phyloP scores from a whole-genome alignment of 1,140 invertebrate species.

The Drosophila nasuta region DNA sequence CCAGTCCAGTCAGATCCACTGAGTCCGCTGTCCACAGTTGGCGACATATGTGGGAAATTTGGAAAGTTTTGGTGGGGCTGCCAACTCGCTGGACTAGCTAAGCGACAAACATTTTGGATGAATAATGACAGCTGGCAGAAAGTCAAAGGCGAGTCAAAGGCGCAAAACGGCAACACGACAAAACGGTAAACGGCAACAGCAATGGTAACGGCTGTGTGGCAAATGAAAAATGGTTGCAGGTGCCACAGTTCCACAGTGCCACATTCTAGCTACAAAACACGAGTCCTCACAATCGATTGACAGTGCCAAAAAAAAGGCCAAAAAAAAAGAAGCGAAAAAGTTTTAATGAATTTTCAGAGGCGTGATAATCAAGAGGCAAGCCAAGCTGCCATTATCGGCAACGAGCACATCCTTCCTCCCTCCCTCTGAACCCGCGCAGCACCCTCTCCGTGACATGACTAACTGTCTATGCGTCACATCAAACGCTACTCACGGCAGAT shows the following conservation, averaged over 20 bases:
- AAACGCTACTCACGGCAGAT: constrained; percentile 54
- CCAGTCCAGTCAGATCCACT: constrained; percentile 6
- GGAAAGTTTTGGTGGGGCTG: constrained; percentile 45
- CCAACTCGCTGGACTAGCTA: constrained; percentile 29
- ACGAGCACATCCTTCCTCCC: neutral
- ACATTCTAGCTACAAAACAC: constrained; percentile 17
- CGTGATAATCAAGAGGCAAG: constrained; percentile 71
- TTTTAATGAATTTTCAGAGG: constrained; percentile 83
- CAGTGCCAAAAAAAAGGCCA: constrained; percentile 19
- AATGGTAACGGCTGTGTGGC: constrained; percentile 34
- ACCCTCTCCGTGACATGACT: neutral
- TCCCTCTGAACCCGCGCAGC: neutral
- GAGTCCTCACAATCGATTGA: constrained; percentile 59
- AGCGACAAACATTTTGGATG: constrained; percentile 76
- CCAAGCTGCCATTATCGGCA: constrained; percentile 40
- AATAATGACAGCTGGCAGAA: constrained; percentile 83
- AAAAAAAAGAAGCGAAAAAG: constrained; percentile 65
- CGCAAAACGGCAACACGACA: constrained; percentile 72
- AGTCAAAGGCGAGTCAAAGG: constrained; percentile 81
- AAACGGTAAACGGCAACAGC: constrained; percentile 1
- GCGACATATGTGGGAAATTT: constrained; percentile 80
- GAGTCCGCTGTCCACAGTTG: constrained; percentile 41
- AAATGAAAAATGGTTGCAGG: constrained; percentile 82
- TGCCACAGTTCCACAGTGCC: constrained; percentile 47
- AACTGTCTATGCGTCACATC: constrained; percentile 46